Evolutionary conservation across 2,888 invertebrate genomes (phyloP), one percentile per base, ranked within the genome.

Genomic region (Zygogramma bicolorata): DNA sequence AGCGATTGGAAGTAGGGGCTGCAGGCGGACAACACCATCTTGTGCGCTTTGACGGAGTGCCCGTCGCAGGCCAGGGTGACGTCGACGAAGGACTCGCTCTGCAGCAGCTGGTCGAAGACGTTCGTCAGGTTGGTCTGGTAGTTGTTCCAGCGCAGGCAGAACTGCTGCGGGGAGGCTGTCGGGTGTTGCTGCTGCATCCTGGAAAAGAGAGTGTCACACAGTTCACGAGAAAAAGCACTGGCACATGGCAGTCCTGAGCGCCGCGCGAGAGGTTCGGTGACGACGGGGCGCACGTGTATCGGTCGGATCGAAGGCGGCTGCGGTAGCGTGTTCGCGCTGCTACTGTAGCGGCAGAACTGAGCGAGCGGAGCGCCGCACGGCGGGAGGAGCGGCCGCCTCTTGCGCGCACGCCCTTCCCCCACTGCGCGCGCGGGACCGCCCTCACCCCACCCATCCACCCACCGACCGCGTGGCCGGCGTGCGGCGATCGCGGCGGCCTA

Each of bases 131-230:
- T 97, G 82, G 92, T 92, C 87, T 96, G 96, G 88, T 96, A 97
- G 88, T 97, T 96, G 90, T 97, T 97, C 97, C 97, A 97, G 77
- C 96, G 91, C 83, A 96, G 89, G 87, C 96, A 96, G 88, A 96
- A 96, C 87, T 96, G 95, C 89, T 95, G 95, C 85, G 93, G 93
- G 73, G 89, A 89, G 79, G 88, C 88, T 74, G 89, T 88, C 31
- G 87, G 86, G 86, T 89, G 89, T 85, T 89, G 89, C 87, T 86
- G 87, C 61, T 60, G 73, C 78, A 84, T n/a, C 84, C 85, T 84
- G 82, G 82, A 84, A 85, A 81, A 84, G 81, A 81, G 77, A 80
- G 77, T 78, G 70, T n/a, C n/a, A n/a, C 75, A 69, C 71, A 71
- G 73, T 75, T 79, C 79, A 82, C 78, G 79, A 81, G n/a, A n/a